A percentile compares a stretch with the other conserved stretches of the same genome.
These are phyloP conservation scores for Pocota personata DNA, from an alignment of 2,888 invertebrate species.

Conservation along the genomic window DNA sequence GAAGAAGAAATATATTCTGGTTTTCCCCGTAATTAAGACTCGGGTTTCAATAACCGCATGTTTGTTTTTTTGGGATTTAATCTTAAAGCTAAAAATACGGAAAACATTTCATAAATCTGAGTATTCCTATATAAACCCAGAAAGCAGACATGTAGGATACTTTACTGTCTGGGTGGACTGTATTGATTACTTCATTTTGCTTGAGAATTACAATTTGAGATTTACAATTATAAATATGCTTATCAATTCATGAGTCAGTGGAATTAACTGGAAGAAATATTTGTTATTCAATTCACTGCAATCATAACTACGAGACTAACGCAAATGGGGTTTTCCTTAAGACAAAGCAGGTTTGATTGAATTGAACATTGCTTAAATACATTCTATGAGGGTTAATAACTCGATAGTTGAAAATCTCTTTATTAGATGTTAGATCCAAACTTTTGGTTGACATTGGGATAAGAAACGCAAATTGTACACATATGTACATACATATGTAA, in stretches of 20 bases:
- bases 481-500: no score
- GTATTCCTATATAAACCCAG: background rate
- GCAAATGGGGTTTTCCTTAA: background rate
- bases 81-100: background rate
- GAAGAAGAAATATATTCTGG: background rate
- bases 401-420: background rate
- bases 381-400: background rate
- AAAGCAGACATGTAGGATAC: background rate
- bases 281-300: background rate
- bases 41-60: background rate
- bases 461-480: no score
- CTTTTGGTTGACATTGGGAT: no score
- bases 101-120: background rate
- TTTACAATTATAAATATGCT: background rate
- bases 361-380: background rate
- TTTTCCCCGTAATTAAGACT: conserved; percentile 6
- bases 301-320: background rate
- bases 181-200: background rate
- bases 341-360: background rate
- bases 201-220: background rate
- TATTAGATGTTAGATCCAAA: no score
- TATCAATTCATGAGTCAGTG: background rate
- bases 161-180: background rate
- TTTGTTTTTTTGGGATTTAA: background rate
- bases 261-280: background rate